Conservation (phyloP, 2,888 invertebrate species). For the Coremacera marginata region DNA sequence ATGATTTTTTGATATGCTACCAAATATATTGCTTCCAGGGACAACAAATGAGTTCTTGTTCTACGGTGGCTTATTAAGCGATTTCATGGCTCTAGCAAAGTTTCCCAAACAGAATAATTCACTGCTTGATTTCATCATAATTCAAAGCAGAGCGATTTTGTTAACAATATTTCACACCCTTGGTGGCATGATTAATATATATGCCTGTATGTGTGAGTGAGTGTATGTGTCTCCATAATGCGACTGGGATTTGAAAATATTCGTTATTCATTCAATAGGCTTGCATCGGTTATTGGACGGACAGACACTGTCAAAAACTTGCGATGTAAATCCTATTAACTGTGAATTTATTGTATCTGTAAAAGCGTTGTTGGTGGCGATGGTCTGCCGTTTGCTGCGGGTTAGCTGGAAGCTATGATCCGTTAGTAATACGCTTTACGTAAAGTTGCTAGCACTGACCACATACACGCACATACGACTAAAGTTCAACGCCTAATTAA, state of each 20-base stretch:
- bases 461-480: not conserved
- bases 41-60: not conserved
- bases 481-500: slow-evolving; percentile 12
- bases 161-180: slow-evolving; percentile 52
- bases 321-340: slow-evolving; percentile 51
- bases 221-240: not conserved
- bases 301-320: not conserved
- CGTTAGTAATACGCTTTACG: not conserved
- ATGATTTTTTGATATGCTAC: not conserved
- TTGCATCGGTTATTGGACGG: not conserved
- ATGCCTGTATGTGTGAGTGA: not conserved
- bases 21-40: not conserved
- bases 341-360: slow-evolving; percentile 44
- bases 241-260: not conserved
- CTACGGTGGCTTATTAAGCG: not conserved
- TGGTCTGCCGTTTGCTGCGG: not conserved
- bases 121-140: not conserved
- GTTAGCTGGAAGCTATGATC: not conserved
- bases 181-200: slow-evolving; percentile 51
- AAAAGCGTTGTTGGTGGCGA: slow-evolving; percentile 4
- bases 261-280: not conserved
- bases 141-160: not conserved
- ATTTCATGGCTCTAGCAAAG: not conserved
- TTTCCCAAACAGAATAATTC: not conserved
- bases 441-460: not conserved